Percentiles rank a stretch among this genome's conserved stretches.
phyloP scores from a whole-genome alignment of 2,797 vertebrate species.

The Ceyx erithaca region DNA sequence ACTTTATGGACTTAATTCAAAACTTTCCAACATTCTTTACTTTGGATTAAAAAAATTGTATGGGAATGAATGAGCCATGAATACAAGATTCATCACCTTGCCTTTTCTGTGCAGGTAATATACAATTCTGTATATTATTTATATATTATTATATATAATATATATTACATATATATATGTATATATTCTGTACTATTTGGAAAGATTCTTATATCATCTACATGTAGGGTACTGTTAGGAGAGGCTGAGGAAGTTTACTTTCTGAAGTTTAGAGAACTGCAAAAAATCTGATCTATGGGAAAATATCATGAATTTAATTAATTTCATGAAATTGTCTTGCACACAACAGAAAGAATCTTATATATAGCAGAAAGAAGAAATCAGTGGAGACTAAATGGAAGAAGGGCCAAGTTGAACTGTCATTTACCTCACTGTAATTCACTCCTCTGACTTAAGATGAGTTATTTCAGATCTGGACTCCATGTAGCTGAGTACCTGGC shows the following conservation, averaged over 20 bases:
- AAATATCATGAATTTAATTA: background rate
- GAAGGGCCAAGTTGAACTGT: background rate
- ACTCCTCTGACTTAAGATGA: background rate
- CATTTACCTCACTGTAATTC: background rate
- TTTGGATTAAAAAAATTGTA: background rate
- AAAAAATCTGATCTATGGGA: background rate
- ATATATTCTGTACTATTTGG: background rate
- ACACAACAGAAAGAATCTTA: background rate
- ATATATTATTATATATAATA: too few relatives aligned
- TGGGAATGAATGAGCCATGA: background rate
- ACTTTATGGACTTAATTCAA: conserved; percentile 32
- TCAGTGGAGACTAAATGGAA: background rate
- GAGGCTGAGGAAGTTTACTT: background rate
- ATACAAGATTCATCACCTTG: background rate
- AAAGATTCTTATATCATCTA: background rate
- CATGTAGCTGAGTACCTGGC: background rate
- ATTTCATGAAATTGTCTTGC: background rate
- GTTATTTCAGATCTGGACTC: background rate
- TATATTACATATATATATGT: too few relatives aligned
- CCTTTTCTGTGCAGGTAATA: background rate
- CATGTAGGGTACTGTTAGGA: background rate
- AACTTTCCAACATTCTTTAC: background rate
- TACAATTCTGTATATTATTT: background rate
- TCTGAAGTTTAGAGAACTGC: background rate
- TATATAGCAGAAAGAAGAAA: background rate